Evolutionary conservation across 1,140 invertebrate species (phyloP).

Genomic region (Trinorchestia longiramus): DNA sequence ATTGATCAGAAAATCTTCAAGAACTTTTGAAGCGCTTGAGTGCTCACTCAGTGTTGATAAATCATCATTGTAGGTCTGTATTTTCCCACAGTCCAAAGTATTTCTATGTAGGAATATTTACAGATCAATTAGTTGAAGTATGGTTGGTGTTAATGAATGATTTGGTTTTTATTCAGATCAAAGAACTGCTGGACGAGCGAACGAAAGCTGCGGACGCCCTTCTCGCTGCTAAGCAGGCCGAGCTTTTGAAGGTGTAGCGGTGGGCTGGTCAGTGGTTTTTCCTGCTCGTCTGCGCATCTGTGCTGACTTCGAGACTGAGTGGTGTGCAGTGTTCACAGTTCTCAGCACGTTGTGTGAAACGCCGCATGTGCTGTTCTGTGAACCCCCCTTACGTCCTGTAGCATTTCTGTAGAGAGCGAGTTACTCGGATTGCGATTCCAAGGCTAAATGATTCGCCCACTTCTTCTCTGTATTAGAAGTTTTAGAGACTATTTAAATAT

Average conservation of each 20-base stretch:
- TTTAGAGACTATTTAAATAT: neutral
- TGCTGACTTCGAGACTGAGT: neutral
- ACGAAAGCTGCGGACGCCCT: neutral
- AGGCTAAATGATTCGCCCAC: too few relatives aligned
- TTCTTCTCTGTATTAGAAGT: neutral
- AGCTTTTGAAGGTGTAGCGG: neutral
- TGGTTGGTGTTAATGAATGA: neutral
- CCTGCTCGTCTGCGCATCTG: neutral
- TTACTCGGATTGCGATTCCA: neutral
- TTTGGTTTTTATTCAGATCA: neutral
- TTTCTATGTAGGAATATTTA: too few relatives aligned
- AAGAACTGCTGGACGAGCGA: neutral
- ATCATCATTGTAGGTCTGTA: too few relatives aligned
- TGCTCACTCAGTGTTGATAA: too few relatives aligned
- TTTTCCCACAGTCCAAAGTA: too few relatives aligned
- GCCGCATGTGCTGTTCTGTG: neutral
- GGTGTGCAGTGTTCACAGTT: neutral
- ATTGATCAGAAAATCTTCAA: too few relatives aligned
- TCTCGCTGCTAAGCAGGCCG: neutral
- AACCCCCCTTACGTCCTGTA: neutral
- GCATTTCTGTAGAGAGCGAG: neutral
- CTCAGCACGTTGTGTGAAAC: neutral
- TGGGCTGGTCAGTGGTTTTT: neutral
- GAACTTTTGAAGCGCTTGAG: too few relatives aligned
- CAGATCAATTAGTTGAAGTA: neutral